Conservation (phyloP, 1,140 invertebrate species). For the Cepaea nemoralis region DNA sequence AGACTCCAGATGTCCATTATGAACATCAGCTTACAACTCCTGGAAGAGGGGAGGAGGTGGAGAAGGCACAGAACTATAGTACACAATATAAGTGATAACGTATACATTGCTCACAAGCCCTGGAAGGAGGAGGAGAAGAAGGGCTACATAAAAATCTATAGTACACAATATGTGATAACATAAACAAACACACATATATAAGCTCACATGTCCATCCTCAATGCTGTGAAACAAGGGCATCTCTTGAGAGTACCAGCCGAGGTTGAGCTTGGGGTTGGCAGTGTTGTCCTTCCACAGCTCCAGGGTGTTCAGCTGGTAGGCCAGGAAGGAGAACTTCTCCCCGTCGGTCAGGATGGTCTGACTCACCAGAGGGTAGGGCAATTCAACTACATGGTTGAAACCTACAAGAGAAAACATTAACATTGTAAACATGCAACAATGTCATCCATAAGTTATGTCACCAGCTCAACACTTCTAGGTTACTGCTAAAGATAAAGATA, state of each 20-base stretch:
- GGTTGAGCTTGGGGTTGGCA: slow-evolving; percentile 81
- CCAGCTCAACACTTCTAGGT: too few species aligned
- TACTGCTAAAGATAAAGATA: too few species aligned
- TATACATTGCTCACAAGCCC: not conserved
- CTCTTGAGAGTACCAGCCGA: slow-evolving; percentile 84
- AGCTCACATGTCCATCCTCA: slow-evolving; percentile 78
- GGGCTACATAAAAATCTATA: not conserved
- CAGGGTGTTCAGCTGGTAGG: slow-evolving; percentile 91
- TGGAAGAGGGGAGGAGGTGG: not conserved
- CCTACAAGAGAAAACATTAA: slow-evolving; percentile 76
- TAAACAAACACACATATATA: not conserved
- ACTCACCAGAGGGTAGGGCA: slow-evolving; percentile 88
- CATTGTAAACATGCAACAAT: too few species aligned
- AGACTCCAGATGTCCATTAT: too few species aligned
- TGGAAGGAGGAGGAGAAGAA: not conserved
- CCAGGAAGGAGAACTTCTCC: slow-evolving; percentile 84
- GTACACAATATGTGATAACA: not conserved
- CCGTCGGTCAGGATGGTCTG: slow-evolving; percentile 90
- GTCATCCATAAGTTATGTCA: too few species aligned
- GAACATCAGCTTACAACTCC: too few species aligned
- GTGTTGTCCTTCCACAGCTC: slow-evolving; percentile 76
- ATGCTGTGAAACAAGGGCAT: slow-evolving; percentile 83
- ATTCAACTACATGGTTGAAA: slow-evolving; percentile 87
- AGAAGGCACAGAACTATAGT: not conserved
- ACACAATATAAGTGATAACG: not conserved